Percentiles rank a stretch among this genome's conserved stretches.
phyloP scores from a whole-genome alignment of 2,797 vertebrate genomes.

The Cyprinella venusta region DNA sequence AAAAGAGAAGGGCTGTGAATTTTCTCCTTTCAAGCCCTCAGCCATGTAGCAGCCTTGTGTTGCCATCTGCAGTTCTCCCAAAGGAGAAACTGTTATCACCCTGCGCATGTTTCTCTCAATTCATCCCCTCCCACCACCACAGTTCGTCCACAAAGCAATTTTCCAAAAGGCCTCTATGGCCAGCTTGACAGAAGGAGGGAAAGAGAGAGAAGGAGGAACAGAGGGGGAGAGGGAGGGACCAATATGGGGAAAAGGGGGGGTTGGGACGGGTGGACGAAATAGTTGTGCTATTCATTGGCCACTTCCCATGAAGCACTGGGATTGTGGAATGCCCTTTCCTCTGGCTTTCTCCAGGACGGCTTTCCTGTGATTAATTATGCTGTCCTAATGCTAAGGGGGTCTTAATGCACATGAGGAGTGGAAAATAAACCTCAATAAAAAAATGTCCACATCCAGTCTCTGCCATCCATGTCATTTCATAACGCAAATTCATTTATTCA shows the following conservation, averaged over 20 bases:
- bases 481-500: neutral
- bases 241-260: slow-evolving; percentile 59
- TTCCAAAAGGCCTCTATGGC: slow-evolving; percentile 74
- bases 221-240: slow-evolving; percentile 63
- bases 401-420: slow-evolving; percentile 60
- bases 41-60: slow-evolving; percentile 66
- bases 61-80: slow-evolving; percentile 80
- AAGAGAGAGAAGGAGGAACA: slow-evolving; percentile 39
- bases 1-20: slow-evolving; percentile 50
- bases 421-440: slow-evolving; percentile 39
- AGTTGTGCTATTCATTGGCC: slow-evolving; percentile 77
- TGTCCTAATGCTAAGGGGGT: slow-evolving; percentile 59
- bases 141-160: slow-evolving; percentile 69
- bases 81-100: slow-evolving; percentile 80
- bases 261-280: slow-evolving; percentile 71
- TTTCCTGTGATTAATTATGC: slow-evolving; percentile 73
- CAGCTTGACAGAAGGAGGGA: slow-evolving; percentile 64
- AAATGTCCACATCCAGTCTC: slow-evolving; percentile 32
- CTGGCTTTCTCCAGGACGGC: slow-evolving; percentile 73
- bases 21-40: slow-evolving; percentile 64
- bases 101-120: slow-evolving; percentile 77
- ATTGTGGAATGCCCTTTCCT: slow-evolving; percentile 80
- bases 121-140: slow-evolving; percentile 63
- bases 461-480: slow-evolving; percentile 19
- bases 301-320: slow-evolving; percentile 80